Evolutionary conservation across 2,797 vertebrate species (phyloP).

Genomic region (Alca torda): DNA sequence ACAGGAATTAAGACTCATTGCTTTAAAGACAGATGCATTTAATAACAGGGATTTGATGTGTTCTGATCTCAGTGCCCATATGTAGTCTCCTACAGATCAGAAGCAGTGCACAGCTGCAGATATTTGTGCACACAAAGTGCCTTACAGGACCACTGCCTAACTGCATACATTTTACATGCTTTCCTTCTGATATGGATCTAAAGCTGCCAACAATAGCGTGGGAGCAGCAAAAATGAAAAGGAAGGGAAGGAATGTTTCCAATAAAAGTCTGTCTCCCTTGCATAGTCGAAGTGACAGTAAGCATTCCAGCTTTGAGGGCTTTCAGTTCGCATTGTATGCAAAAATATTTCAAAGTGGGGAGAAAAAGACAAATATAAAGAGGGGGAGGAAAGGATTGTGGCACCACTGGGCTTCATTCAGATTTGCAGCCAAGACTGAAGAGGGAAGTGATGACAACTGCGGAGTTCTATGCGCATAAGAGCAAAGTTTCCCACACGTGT

Average conservation of each 20-base stretch:
- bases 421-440: neutral
- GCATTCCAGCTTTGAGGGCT: conserved; percentile 45
- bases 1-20: conserved; percentile 14
- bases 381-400: neutral
- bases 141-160: neutral
- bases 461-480: neutral
- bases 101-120: conserved; percentile 49
- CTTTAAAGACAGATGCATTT: conserved; percentile 38
- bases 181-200: conserved; percentile 36
- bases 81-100: conserved; percentile 40
- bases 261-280: conserved; percentile 44
- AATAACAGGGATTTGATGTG: conserved; percentile 30
- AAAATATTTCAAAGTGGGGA: conserved; percentile 11
- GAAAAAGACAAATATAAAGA: neutral
- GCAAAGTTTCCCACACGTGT: conserved; percentile 51
- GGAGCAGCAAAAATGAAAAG: conserved; percentile 40
- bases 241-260: conserved; percentile 46
- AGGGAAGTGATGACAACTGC: conserved; percentile 18
- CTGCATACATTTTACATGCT: conserved; percentile 28
- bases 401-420: neutral
- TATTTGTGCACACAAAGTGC: conserved; percentile 18
- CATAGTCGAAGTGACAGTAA: conserved; percentile 6
- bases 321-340: conserved; percentile 10
- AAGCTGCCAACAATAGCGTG: conserved; percentile 49
- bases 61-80: conserved; percentile 31